These are phyloP conservation scores for Sipha maydis DNA, from an alignment of 2,888 invertebrate genomes.

Conservation along the genomic window DNA sequence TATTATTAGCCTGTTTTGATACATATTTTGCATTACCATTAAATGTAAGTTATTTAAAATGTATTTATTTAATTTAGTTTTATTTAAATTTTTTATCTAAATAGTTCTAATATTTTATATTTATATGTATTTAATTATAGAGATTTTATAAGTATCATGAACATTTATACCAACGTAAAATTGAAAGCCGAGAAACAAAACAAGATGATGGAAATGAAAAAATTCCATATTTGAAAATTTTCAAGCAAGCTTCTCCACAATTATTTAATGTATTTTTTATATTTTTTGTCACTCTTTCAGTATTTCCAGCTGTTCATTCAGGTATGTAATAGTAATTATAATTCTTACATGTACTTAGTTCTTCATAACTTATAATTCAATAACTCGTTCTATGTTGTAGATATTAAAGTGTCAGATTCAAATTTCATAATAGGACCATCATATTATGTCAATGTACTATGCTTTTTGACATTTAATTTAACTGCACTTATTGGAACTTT, in stretches of 20 bases:
- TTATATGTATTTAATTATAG: constrained; percentile 72
- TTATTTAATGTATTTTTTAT: constrained; percentile 91
- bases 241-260: constrained; percentile 81
- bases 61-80: constrained; percentile 7
- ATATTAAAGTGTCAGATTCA: constrained; percentile 70
- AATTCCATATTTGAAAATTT: constrained; percentile 77
- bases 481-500: constrained; percentile 93
- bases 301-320: constrained; percentile 89
- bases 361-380: constrained; percentile 67
- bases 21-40: constrained; percentile 94
- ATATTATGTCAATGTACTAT: constrained; percentile 80
- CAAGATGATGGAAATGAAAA: constrained; percentile 66
- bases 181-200: constrained; percentile 69
- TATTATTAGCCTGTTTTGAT: constrained; percentile 91
- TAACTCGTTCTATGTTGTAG: constrained; percentile 87
- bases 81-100: too few species aligned
- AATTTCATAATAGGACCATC: constrained; percentile 72
- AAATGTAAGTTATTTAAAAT: constrained; percentile 77
- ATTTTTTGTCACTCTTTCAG: constrained; percentile 89
- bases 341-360: not conserved
- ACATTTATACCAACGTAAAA: constrained; percentile 74
- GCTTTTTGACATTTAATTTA: constrained; percentile 93
- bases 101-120: not conserved
- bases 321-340: constrained; percentile 70
- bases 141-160: constrained; percentile 89